These are phyloP conservation scores for Lytechinus pictus DNA, from an alignment of 35 echinoderm and acorn worm genomes.

Conservation along the genomic window DNA sequence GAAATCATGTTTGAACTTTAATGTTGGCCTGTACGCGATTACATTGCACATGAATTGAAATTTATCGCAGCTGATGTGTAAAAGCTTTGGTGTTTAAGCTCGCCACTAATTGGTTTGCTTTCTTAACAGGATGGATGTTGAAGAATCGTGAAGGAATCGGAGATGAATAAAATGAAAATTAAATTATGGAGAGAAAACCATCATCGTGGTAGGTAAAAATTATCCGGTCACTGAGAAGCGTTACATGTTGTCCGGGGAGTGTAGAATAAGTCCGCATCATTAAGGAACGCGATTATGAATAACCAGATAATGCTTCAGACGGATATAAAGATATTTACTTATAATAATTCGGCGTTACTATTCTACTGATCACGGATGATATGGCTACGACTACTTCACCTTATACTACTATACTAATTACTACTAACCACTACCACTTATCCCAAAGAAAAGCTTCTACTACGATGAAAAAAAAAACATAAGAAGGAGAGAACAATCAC, in stretches of 20 bases:
- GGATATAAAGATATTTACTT: too few species aligned
- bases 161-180: not conserved
- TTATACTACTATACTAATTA: too few species aligned
- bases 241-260: not conserved
- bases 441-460: too few species aligned
- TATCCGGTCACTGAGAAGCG: not conserved
- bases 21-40: not conserved
- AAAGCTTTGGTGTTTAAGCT: not conserved
- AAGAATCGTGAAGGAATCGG: not conserved
- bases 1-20: not conserved
- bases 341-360: too few species aligned
- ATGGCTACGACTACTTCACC: too few species aligned
- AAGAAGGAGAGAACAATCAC: too few species aligned
- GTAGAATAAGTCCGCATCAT: not conserved
- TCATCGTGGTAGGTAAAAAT: not conserved
- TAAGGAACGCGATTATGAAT: too few species aligned
- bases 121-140: constrained; percentile 18
- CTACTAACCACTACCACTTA: too few species aligned
- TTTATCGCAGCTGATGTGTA: not conserved
- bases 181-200: not conserved
- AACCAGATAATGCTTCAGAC: too few species aligned
- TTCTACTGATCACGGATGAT: too few species aligned
- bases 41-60: not conserved
- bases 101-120: not conserved
- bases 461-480: too few species aligned